phyloP scores from a whole-genome alignment of 2,888 invertebrate species.

The Oithona nana region DNA sequence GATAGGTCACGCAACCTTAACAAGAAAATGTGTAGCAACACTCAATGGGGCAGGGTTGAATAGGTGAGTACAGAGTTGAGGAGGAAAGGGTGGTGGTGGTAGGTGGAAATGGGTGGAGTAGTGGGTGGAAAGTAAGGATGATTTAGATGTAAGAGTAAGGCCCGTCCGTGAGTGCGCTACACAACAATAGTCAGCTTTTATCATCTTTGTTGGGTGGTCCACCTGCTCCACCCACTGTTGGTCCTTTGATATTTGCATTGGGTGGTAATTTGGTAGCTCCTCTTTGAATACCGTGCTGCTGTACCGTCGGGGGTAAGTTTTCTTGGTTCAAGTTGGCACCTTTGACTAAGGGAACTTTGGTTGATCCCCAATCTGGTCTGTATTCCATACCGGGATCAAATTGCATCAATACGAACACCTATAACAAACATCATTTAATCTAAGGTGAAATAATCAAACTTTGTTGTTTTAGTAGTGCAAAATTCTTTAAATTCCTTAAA shows the following conservation, averaged over 20 bases:
- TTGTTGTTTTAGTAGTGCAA: too few relatives aligned
- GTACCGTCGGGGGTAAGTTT: not conserved
- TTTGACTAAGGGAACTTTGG: slow-evolving; percentile 25
- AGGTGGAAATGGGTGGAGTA: not conserved
- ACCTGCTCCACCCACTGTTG: slow-evolving; percentile 9
- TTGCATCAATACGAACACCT: slow-evolving; percentile 97
- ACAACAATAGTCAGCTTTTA: slow-evolving; percentile 95
- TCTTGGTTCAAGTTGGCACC: not conserved
- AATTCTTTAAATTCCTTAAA: too few relatives aligned
- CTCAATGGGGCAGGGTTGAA: too few relatives aligned
- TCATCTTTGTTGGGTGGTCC: slow-evolving; percentile 46
- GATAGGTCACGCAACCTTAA: too few relatives aligned
- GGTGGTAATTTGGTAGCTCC: not conserved
- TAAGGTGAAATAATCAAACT: too few relatives aligned
- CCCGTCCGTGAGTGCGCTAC: slow-evolving; percentile 97
- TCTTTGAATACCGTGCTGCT: not conserved
- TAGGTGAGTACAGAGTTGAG: too few relatives aligned
- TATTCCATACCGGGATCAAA: slow-evolving; percentile 96
- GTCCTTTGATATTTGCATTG: not conserved
- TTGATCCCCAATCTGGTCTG: slow-evolving; percentile 55
- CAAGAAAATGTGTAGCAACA: too few relatives aligned
- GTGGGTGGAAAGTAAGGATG: not conserved
- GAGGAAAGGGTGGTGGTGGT: too few relatives aligned
- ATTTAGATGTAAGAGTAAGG: slow-evolving; percentile 70
- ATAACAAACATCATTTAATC: too few relatives aligned